Evolutionary conservation across 2,888 invertebrate genomes (phyloP), one percentile per base, ranked within the genome.

Genomic region (Tenthredo livida): DNA sequence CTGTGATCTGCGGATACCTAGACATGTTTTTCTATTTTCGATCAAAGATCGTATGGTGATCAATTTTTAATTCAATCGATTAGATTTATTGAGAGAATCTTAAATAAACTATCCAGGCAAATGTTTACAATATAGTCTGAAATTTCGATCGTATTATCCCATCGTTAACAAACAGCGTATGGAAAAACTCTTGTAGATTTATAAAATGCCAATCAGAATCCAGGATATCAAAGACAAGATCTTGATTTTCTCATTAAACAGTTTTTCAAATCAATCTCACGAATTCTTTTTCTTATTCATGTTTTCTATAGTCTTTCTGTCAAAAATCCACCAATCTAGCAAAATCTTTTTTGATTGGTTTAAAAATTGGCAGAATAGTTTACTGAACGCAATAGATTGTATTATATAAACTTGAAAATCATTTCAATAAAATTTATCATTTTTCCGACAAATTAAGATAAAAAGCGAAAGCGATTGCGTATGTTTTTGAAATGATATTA

Each of bases 161-260:
- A 78, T 61, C 47, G 12, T 5, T 15, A 21, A 58, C 15, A 58
- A 37, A 78, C 12, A 12, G 6, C n/a, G 17, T 2, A 29, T 29
- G 29, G 15, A 15, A 73, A 3, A 43, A 21, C 40, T n/a, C n/a
- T 10, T 17, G 6, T 43, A 43, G 72, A 47, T 61, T 78, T 61
- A 61, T 37, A 61, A 37, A 61, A 78, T 40, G 58, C n/a, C 78
- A 58, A 78, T 78, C 78, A 61, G 21, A 10, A n/a, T 54, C 37
- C 9, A 70, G 37, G 9, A n/a, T n/a, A 33, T 37, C 70, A 70
- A 70, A 70, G 37, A 37, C 37, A 37, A 37, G 37, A 70, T 9
- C 37, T 70, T 70, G 70, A 37, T 70, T 70, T 70, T 70, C 37
- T 17, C 10, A 17, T 58, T 25, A 70, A 17, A 33, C 37, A 70